Evolutionary conservation across 1,140 invertebrate genomes (phyloP).

Genomic region (Drosophila parabipectinata): DNA sequence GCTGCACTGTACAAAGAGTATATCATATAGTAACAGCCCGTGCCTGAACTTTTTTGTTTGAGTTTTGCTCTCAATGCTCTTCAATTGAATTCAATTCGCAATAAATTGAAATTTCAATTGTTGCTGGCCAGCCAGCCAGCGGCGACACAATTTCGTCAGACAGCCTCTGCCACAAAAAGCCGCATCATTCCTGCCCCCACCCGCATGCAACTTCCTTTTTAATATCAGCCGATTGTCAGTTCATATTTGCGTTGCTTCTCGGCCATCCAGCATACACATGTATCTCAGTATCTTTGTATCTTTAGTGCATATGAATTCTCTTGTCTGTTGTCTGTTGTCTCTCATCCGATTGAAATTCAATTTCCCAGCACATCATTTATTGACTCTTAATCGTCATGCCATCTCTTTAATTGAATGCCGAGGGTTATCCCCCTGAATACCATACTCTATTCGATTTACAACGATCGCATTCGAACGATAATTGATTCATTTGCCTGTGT

Average conservation of each 20-base stretch:
- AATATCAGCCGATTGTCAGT: conserved; percentile 50
- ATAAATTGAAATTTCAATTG: conserved; percentile 78
- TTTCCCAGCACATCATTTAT: conserved; percentile 36
- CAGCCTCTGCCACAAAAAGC: background rate
- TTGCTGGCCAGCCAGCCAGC: conserved; percentile 32
- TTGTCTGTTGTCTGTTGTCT: conserved; percentile 7
- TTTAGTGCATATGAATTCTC: conserved; percentile 9
- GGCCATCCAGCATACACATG: background rate
- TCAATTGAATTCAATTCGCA: conserved; percentile 81
- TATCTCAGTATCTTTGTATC: too few species aligned
- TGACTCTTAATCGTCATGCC: conserved; percentile 39
- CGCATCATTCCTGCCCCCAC: conserved; percentile 1
- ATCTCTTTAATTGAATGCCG: conserved; percentile 36
- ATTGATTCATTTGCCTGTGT: conserved; percentile 65
- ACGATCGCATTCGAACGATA: conserved; percentile 50
- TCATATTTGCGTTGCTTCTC: conserved; percentile 27
- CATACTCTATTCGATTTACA: conserved; percentile 7
- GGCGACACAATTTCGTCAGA: conserved; percentile 65
- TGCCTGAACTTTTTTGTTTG: conserved; percentile 53
- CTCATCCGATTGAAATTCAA: conserved; percentile 24
- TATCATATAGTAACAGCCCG: conserved; percentile 51
- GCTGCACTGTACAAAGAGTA: conserved; percentile 6
- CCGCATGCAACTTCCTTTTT: conserved; percentile 63
- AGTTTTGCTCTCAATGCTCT: conserved; percentile 74
- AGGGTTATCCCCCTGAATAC: background rate